Evolutionary conservation across 2,888 invertebrate genomes (phyloP).

Genomic region (Lasioglossum villosulum): DNA sequence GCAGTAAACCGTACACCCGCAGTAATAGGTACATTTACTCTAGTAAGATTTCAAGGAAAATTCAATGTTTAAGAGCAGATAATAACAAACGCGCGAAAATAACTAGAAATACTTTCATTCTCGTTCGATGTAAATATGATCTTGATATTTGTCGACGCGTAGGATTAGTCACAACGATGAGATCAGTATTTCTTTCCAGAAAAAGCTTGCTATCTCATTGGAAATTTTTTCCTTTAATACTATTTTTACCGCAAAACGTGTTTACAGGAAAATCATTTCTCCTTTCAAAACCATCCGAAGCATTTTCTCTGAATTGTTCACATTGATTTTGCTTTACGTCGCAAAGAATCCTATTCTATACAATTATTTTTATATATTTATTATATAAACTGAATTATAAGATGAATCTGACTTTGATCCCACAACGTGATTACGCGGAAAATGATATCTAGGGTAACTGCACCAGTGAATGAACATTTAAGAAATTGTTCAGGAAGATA

Average conservation of each 20-base stretch:
- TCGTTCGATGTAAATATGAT: constrained; percentile 1
- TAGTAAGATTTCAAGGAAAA: neutral
- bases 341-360: neutral
- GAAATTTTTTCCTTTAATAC: neutral
- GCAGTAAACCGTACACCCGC: too few relatives aligned
- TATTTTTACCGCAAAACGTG: neutral
- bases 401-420: too few relatives aligned
- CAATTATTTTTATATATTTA: too few relatives aligned
- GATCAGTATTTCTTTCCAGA: constrained; percentile 36
- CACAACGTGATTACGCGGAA: too few relatives aligned
- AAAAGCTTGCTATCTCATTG: constrained; percentile 9
- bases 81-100: neutral
- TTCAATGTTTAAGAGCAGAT: neutral
- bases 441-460: too few relatives aligned
- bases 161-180: constrained; percentile 54
- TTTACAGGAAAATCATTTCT: neutral
- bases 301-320: neutral
- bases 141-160: constrained; percentile 18
- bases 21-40: too few relatives aligned
- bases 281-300: neutral
- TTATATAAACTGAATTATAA: too few relatives aligned
- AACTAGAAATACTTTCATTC: neutral
- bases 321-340: neutral
- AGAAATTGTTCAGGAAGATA: too few relatives aligned
- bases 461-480: too few relatives aligned